phyloP scores from a whole-genome alignment of 2,888 invertebrate species.

The Stegana nigrithorax region DNA sequence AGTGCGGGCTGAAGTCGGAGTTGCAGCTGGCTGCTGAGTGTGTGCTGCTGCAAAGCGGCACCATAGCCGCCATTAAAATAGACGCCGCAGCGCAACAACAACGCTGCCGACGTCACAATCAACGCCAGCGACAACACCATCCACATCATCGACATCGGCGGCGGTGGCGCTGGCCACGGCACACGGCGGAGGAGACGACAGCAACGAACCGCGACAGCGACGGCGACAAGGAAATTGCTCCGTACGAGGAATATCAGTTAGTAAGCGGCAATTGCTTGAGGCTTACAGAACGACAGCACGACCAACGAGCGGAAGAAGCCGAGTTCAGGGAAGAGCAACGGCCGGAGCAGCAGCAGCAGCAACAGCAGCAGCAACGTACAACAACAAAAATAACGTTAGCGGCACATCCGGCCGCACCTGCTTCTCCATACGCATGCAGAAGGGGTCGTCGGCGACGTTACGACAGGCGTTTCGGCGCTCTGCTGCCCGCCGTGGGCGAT shows the following conservation, averaged over 20 bases:
- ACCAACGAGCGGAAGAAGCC: neutral
- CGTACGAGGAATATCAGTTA: neutral
- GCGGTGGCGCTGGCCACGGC: constrained; percentile 23
- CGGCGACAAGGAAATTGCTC: constrained; percentile 23
- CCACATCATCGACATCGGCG: constrained; percentile 54
- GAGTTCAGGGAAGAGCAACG: too few relatives aligned
- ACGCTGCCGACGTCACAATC: constrained; percentile 60
- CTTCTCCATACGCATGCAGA: constrained; percentile 37
- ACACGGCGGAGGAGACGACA: neutral
- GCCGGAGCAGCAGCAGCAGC: constrained; percentile 16
- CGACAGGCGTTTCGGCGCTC: constrained; percentile 51
- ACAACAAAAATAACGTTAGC: constrained; percentile 34
- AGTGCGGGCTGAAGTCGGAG: too few relatives aligned
- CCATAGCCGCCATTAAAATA: constrained; percentile 63
- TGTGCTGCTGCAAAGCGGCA: constrained; percentile 59
- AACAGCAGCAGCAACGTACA: constrained; percentile 24
- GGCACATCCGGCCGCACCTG: constrained; percentile 42
- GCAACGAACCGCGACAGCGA: constrained; percentile 21
- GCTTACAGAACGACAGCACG: constrained; percentile 6
- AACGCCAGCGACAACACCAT: constrained; percentile 54
- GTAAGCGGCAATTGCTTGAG: too few relatives aligned
- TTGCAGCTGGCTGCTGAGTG: constrained; percentile 56
- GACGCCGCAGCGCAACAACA: constrained; percentile 60
- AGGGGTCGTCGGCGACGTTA: constrained; percentile 50
- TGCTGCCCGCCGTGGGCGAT: constrained; percentile 69